A percentile compares a stretch with the other conserved stretches of the same genome.
These are phyloP conservation scores for Platynereis dumerilii DNA, from an alignment of 2,888 invertebrate genomes.

Conservation along the genomic window DNA sequence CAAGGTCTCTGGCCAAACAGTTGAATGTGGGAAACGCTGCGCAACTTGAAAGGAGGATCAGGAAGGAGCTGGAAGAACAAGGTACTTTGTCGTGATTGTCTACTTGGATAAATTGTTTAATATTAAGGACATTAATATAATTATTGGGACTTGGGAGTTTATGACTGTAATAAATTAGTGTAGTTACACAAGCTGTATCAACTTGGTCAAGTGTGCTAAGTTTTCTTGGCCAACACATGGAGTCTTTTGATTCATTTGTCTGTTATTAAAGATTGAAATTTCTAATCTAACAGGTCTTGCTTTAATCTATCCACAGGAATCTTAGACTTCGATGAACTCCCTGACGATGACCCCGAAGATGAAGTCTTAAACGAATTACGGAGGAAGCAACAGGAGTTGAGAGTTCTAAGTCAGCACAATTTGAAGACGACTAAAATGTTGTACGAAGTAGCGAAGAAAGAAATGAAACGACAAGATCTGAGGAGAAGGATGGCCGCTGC, in stretches of 20 bases:
- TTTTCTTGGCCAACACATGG: too few species aligned
- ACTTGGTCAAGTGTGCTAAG: too few species aligned
- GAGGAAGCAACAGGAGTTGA: conserved; percentile 80
- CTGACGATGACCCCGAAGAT: conserved; percentile 68
- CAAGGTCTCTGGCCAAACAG: conserved; percentile 57
- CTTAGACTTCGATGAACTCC: conserved; percentile 58
- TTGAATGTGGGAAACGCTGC: conserved; percentile 62
- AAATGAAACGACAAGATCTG: conserved; percentile 79
- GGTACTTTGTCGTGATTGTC: conserved; percentile 64
- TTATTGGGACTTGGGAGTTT: too few species aligned
- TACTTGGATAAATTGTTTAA: background rate
- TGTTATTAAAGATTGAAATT: too few species aligned
- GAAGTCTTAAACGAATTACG: conserved; percentile 88
- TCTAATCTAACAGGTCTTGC: too few species aligned
- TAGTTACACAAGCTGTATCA: too few species aligned
- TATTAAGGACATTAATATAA: too few species aligned
- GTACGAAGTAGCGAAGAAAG: conserved; percentile 76
- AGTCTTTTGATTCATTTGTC: too few species aligned
- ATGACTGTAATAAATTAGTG: too few species aligned
- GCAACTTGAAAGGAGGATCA: conserved; percentile 78
- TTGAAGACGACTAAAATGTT: conserved; percentile 73
- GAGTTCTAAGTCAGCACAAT: conserved; percentile 71
- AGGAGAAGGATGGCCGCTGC: conserved; percentile 77
- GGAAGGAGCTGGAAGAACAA: conserved; percentile 85
- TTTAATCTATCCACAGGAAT: conserved; percentile 52